A percentile compares a stretch with the other conserved stretches of the same genome.
phyloP scores from a whole-genome alignment of 2,113 vertebrate genomes.

The Pao palembangensis region DNA sequence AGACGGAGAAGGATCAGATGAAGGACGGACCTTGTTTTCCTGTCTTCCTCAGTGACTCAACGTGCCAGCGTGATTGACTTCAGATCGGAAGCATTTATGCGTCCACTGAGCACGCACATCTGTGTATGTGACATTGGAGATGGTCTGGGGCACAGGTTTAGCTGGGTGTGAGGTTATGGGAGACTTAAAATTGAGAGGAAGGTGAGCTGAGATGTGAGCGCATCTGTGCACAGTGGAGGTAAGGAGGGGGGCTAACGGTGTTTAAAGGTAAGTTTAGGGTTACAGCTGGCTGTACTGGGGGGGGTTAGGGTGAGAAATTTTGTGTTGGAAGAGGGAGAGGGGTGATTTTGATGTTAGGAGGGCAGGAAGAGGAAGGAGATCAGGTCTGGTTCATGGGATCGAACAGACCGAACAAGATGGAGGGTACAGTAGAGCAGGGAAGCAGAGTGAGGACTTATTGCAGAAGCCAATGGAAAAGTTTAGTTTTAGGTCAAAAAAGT shows the following conservation, averaged over 20 bases:
- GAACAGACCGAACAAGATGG: background rate
- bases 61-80: conserved; percentile 17
- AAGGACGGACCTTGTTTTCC: no score
- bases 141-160: conserved; percentile 40
- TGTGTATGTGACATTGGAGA: conserved; percentile 15
- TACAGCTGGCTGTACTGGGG: conserved; percentile 37
- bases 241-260: conserved; percentile 17
- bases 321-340: conserved; percentile 42
- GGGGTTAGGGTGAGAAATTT: conserved; percentile 34
- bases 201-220: conserved; percentile 39
- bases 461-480: conserved; percentile 24
- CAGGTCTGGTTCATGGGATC: conserved; percentile 29
- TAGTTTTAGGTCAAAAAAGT: conserved; percentile 45
- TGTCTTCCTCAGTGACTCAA: no score
- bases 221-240: conserved; percentile 1
- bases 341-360: conserved; percentile 46
- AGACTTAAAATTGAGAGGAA: conserved; percentile 51
- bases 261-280: conserved; percentile 61
- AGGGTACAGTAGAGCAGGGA: conserved; percentile 4
- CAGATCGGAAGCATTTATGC: background rate
- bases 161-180: conserved; percentile 60
- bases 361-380: conserved; percentile 23
- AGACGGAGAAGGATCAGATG: background rate
- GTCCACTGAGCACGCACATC: background rate
- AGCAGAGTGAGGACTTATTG: conserved; percentile 42